These are phyloP conservation scores for Chamaetylas fuelleborni DNA, from an alignment of 2,113 vertebrate species.

Conservation along the genomic window DNA sequence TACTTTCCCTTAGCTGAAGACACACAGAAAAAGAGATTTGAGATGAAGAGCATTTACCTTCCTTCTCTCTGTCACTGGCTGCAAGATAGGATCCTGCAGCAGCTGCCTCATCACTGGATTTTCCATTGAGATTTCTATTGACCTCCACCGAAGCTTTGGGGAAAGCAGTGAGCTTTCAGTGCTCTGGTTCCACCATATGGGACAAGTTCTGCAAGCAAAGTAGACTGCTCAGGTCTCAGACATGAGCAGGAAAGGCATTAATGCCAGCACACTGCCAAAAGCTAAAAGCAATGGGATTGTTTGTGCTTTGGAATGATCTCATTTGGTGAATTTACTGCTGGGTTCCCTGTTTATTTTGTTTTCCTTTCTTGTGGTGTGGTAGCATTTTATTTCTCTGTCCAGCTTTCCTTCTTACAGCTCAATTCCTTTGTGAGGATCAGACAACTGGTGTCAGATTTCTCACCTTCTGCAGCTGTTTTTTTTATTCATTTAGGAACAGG, in stretches of 20 bases:
- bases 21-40: background rate
- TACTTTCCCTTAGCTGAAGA: background rate
- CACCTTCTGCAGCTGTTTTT: background rate
- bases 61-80: background rate
- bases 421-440: background rate
- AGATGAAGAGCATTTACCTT: background rate
- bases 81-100: background rate
- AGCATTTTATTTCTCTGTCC: background rate
- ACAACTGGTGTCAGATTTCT: background rate
- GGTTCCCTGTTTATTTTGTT: background rate
- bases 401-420: background rate
- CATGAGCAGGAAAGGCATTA: background rate
- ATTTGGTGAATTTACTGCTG: slow-evolving; percentile 11
- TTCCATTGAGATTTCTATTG: background rate
- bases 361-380: background rate
- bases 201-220: background rate
- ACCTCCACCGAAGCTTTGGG: background rate
- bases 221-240: background rate
- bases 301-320: background rate
- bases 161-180: background rate
- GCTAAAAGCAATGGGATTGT: background rate
- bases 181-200: background rate
- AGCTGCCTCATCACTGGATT: background rate
- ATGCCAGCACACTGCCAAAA: background rate
- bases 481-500: background rate